Conservation (phyloP, 2,113 vertebrate species). For the Plestiodon gilberti region DNA sequence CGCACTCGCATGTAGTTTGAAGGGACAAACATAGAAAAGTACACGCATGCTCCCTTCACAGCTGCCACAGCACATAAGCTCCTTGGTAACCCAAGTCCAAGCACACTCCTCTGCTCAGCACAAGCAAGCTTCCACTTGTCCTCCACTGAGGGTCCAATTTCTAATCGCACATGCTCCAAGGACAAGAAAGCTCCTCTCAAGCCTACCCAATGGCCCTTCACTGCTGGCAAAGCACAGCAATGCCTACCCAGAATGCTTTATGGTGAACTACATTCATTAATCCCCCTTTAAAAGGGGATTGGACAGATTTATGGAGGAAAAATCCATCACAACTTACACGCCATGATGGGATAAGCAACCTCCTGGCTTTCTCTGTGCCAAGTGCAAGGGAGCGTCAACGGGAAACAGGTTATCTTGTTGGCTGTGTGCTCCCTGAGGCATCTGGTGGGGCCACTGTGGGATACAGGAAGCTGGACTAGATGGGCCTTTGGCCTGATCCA, state of each 20-base stretch:
- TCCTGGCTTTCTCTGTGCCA: no score
- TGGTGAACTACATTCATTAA: neutral
- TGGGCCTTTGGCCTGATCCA: no score
- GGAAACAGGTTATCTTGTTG: no score
- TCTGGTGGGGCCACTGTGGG: no score
- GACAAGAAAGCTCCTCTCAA: neutral
- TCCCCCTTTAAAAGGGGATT: no score
- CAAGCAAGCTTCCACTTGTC: neutral
- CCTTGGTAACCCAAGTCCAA: neutral
- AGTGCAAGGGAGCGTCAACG: no score
- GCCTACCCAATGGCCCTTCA: neutral
- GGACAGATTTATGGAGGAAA: no score
- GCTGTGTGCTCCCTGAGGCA: no score
- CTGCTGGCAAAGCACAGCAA: neutral
- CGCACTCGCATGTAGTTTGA: neutral
- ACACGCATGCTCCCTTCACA: neutral
- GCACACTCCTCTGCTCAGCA: neutral
- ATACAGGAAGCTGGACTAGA: no score
- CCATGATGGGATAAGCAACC: no score
- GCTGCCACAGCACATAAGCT: neutral
- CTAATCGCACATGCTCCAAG: neutral
- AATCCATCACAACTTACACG: no score
- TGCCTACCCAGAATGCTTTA: neutral
- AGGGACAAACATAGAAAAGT: neutral
- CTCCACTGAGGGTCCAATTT: neutral